These are phyloP conservation scores for Agrochola litura DNA, from an alignment of 2,888 invertebrate species.

Conservation along the genomic window DNA sequence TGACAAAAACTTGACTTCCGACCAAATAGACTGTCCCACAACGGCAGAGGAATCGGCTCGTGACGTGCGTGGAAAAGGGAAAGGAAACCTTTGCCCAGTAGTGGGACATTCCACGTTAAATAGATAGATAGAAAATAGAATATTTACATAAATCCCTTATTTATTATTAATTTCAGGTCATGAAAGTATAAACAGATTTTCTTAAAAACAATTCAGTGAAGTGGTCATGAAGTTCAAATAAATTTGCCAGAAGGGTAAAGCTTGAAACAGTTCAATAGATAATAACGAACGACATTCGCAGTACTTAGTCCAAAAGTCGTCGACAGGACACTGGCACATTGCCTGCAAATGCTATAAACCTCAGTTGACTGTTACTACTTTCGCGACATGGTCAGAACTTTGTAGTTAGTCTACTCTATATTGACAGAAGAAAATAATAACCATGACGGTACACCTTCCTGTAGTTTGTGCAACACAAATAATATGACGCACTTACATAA, in stretches of 20 bases:
- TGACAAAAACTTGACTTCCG: background rate
- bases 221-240: background rate
- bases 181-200: background rate
- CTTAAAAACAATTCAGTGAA: background rate
- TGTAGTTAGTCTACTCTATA: background rate
- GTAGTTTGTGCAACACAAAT: background rate
- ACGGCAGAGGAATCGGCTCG: background rate
- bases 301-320: constrained; percentile 37
- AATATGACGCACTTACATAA: background rate
- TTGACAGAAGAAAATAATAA: background rate
- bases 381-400: constrained; percentile 39
- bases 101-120: background rate
- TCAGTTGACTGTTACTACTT: constrained; percentile 53
- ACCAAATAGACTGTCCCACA: background rate
- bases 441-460: too few species aligned
- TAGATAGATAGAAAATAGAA: background rate
- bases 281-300: constrained; percentile 29
- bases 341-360: constrained; percentile 55
- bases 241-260: background rate
- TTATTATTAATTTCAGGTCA: background rate
- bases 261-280: background rate
- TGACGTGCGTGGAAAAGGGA: background rate
- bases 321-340: constrained; percentile 59
- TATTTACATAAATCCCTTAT: background rate
- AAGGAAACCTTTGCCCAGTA: background rate